These are phyloP conservation scores for Varecia variegata DNA, from an alignment of 2,797 vertebrate species.

Conservation along the genomic window DNA sequence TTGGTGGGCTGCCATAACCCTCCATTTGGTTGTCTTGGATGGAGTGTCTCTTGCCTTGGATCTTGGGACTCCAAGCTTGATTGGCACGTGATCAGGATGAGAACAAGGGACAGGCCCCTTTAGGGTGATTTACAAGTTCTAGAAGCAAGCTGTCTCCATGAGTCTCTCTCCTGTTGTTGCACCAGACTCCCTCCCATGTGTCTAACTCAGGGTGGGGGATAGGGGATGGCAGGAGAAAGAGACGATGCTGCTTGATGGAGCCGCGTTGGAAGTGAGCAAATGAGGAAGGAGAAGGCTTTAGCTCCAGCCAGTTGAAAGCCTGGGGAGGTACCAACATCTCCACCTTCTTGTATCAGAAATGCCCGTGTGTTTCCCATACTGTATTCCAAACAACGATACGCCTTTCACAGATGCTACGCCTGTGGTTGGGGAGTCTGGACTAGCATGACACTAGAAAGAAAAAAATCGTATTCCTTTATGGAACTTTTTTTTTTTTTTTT, in stretches of 20 bases:
- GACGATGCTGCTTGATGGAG: too few relatives aligned
- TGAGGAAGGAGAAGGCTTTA: background rate
- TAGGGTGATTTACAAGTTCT: background rate
- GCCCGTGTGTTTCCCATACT: background rate
- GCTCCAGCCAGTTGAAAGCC: background rate
- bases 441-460: background rate
- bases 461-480: background rate
- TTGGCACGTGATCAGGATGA: background rate
- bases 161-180: background rate
- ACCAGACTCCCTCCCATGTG: background rate
- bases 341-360: background rate
- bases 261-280: too few relatives aligned
- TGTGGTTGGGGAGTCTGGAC: background rate
- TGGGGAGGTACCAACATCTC: background rate
- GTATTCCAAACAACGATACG: background rate
- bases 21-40: conserved; percentile 44
- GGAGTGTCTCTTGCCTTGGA: background rate
- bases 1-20: conserved; percentile 41
- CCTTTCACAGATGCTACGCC: background rate
- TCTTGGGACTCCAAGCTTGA: background rate
- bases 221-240: background rate
- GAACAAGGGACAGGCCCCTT: background rate
- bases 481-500: background rate
- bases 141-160: background rate
- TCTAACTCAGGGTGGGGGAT: background rate